Conservation (phyloP, 1,140 invertebrate species). For the Drosophila lowei region DNA sequence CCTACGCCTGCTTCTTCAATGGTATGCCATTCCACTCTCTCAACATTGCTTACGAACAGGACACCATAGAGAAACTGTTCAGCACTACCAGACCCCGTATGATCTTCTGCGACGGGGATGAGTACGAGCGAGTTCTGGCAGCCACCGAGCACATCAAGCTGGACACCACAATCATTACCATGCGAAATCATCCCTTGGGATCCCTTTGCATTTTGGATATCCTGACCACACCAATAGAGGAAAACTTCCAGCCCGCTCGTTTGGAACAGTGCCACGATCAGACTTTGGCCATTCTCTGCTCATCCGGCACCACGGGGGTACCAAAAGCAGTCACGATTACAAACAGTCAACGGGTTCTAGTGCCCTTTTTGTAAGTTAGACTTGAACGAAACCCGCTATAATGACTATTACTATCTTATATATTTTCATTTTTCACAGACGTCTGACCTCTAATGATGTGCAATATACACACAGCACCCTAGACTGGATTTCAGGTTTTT, state of each 20-base stretch:
- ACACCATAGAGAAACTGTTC: too few species aligned
- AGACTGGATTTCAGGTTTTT: conserved; percentile 65
- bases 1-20: conserved; percentile 69
- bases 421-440: conserved; percentile 1
- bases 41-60: too few species aligned
- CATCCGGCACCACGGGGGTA: conserved; percentile 90
- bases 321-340: conserved; percentile 91
- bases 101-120: too few species aligned
- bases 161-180: conserved; percentile 52
- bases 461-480: conserved; percentile 59
- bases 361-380: not conserved
- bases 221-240: conserved; percentile 36
- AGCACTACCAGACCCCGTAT: too few species aligned
- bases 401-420: not conserved
- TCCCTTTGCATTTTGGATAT: conserved; percentile 13
- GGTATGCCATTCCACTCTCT: conserved; percentile 64
- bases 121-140: not conserved
- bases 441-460: conserved; percentile 47
- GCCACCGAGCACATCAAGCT: conserved; percentile 25
- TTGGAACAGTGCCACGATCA: conserved; percentile 53
- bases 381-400: too few species aligned
- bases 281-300: conserved; percentile 81
- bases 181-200: conserved; percentile 48
- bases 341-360: conserved; percentile 49
- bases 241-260: conserved; percentile 36